Base-by-base conservation (phyloP, 2,113 vertebrate species). In the Morone chrysops region DNA sequence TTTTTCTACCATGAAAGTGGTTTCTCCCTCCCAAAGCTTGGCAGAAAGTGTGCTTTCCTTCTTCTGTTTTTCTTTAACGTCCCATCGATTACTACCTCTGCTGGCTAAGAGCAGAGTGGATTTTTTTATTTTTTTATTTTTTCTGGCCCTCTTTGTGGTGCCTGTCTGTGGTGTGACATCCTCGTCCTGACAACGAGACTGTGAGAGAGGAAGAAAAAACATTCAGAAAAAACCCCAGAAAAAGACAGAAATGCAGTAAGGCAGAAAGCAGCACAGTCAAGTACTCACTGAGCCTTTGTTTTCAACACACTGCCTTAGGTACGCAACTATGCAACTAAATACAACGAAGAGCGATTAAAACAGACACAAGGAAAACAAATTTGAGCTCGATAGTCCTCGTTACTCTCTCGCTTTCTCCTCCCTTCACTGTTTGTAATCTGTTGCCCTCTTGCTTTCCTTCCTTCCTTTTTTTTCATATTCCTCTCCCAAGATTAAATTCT, bases 11-110 rank as follows among this genome's bases (percentile, higher is more conserved):
- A 61, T 69, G 48, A 78, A 90, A 83, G 70, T 22, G 36, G 14
- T 86, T 73, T 65, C 51, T 83, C 72, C 67, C 83, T 90, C 76
- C 62, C 54, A 78, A 53, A 69, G 59, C 59, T 60, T 82, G 80
- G 65, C 74, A 87, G 53, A 83, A 87, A 76, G 25, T 48, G 71
- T 48, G 71, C 69, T 83, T 89, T 87, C 85, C 82, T 82, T 91
- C 14, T 47, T 59, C 78, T 83, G 77, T 82, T 91, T 91, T 90
- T 90, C 77, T 89, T 92, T 90, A 93, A 92, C 80, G 84, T 93
- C 69, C 80, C 69, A 94, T 93, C 81, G 90, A 93, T 94, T 87
- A 68, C 75, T 76, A 79, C 78, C 89, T 91, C 80, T 63, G 71
- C 71, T 53, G 81, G 41, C 79, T 70, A 40, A 82, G 78, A 82